A percentile compares a stretch with the other conserved stretches of the same genome.
phyloP scores from a whole-genome alignment of 2,797 vertebrate species.

The Siniperca undulata region DNA sequence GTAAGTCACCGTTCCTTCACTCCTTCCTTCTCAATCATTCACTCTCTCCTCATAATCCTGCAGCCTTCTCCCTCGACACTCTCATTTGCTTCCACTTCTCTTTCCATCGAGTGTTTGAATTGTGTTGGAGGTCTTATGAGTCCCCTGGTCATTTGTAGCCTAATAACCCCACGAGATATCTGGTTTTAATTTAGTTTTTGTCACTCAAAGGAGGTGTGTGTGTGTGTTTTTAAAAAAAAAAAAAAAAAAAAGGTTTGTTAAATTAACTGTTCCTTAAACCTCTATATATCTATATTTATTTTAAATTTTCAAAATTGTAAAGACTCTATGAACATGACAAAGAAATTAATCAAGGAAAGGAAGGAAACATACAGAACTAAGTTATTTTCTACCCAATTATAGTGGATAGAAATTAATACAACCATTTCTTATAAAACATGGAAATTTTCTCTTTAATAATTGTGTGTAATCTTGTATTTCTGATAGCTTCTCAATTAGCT shows the following conservation, averaged over 20 bases:
- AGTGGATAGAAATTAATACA: neutral
- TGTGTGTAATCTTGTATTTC: neutral
- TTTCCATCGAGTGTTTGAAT: conserved; percentile 3
- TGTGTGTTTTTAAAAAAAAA: neutral
- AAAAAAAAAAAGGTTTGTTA: neutral
- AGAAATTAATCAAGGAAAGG: neutral
- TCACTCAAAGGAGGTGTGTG: neutral
- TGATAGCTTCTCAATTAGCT: neutral
- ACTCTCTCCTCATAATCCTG: conserved; percentile 31
- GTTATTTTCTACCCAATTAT: neutral
- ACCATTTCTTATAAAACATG: neutral
- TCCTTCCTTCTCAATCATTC: conserved; percentile 35
- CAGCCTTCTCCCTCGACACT: neutral
- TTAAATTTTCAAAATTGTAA: neutral
- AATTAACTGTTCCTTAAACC: conserved; percentile 15
- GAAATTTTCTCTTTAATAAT: neutral
- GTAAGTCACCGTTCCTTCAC: conserved; percentile 48
- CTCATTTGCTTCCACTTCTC: conserved; percentile 12
- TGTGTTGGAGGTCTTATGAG: conserved; percentile 43
- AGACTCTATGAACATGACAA: neutral
- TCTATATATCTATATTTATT: neutral
- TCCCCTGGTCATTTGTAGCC: conserved; percentile 20
- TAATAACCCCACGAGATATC: conserved; percentile 22
- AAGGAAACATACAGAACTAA: neutral
- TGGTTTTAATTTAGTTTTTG: conserved; percentile 38